Evolutionary conservation across 1,140 invertebrate species (phyloP).

Genomic region (Geopemphigus sp.): DNA sequence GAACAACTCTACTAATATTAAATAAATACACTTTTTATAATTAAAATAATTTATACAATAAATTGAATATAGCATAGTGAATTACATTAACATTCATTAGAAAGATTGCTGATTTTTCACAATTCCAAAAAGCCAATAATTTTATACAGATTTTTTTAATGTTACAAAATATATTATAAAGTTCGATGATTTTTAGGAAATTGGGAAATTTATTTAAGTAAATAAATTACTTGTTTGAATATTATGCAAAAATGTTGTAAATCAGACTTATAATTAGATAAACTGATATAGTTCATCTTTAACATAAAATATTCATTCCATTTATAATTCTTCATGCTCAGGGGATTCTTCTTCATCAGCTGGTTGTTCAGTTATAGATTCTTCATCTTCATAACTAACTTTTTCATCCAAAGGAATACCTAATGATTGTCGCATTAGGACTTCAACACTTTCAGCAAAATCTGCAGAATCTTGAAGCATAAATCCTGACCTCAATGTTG

Average conservation of each 20-base stretch:
- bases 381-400: constrained; percentile 56
- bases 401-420: constrained; percentile 78
- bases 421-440: constrained; percentile 77
- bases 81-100: background rate
- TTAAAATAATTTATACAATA: constrained; percentile 34
- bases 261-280: constrained; percentile 47
- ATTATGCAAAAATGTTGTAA: constrained; percentile 23
- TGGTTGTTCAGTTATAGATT: constrained; percentile 9
- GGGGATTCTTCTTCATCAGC: constrained; percentile 20
- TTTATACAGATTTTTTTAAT: background rate
- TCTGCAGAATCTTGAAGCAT: constrained; percentile 80
- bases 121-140: background rate
- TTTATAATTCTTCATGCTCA: constrained; percentile 43
- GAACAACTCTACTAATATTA: constrained; percentile 24
- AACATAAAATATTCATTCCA: constrained; percentile 8
- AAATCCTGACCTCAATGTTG: constrained; percentile 88
- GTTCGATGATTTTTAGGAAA: constrained; percentile 16
- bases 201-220: constrained; percentile 11
- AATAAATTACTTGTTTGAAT: constrained; percentile 31
- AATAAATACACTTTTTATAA: constrained; percentile 28
- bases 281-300: constrained; percentile 39
- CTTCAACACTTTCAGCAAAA: constrained; percentile 85
- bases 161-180: constrained; percentile 32
- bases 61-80: background rate
- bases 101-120: too few relatives aligned